phyloP scores from a whole-genome alignment of 2,113 vertebrate genomes.

The Serinus canaria region DNA sequence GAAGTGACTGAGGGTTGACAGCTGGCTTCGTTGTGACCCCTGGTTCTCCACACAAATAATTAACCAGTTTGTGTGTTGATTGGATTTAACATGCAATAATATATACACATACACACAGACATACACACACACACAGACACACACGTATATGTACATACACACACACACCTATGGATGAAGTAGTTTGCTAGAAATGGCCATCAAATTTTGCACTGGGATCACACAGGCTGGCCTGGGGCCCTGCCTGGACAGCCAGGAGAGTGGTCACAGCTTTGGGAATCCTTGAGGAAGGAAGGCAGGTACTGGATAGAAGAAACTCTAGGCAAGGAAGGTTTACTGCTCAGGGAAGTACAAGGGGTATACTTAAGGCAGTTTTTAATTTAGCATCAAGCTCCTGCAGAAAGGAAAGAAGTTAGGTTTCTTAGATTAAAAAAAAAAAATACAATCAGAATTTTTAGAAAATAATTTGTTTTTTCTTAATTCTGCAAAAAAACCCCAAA shows the following conservation, averaged over 20 bases:
- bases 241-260: background rate
- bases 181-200: background rate
- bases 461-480: background rate
- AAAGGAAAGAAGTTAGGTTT: background rate
- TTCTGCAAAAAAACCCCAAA: background rate
- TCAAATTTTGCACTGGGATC: background rate
- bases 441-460: background rate
- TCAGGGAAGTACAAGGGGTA: background rate
- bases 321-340: background rate
- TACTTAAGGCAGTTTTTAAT: background rate
- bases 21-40: constrained; percentile 17
- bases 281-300: background rate
- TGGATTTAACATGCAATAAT: background rate
- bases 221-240: background rate
- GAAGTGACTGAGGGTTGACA: constrained; percentile 48
- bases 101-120: fast-evolving
- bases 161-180: background rate
- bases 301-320: background rate
- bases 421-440: background rate
- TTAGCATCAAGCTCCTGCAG: background rate
- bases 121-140: fast-evolving
- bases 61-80: background rate
- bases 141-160: too few relatives aligned
- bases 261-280: background rate
- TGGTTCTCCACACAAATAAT: background rate